Evolutionary conservation across 2,888 invertebrate species (phyloP).

Genomic region (Mesodorylaimus sp.): DNA sequence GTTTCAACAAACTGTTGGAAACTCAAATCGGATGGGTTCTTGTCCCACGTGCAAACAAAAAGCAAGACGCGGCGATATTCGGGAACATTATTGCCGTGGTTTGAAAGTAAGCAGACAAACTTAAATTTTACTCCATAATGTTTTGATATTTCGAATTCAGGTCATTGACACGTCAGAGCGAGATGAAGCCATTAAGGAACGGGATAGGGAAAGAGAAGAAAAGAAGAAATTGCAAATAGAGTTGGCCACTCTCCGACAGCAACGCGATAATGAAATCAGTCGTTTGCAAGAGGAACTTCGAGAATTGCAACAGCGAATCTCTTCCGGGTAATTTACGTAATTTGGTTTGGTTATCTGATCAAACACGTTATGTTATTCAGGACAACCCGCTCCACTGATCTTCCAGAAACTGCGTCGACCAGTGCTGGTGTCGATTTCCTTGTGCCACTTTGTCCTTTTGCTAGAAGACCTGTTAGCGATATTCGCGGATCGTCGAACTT

Average conservation of each 20-base stretch:
- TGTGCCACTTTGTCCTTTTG: no score
- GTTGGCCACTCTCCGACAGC: neutral
- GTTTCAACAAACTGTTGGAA: slow-evolving; percentile 43
- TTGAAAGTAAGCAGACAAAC: neutral
- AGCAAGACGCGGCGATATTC: slow-evolving; percentile 48
- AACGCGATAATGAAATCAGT: no score
- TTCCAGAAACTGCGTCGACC: no score
- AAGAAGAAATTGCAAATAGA: neutral
- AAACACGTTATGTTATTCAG: no score
- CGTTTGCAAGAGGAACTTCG: no score
- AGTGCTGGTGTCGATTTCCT: no score
- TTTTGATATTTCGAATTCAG: neutral
- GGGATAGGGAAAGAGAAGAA: neutral
- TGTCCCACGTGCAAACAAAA: slow-evolving; percentile 75
- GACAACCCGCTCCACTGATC: no score
- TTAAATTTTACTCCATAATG: neutral
- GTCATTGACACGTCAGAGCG: slow-evolving; percentile 7
- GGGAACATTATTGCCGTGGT: slow-evolving; percentile 30
- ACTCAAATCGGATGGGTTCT: slow-evolving; percentile 13
- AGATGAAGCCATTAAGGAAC: neutral
- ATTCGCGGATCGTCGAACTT: no score
- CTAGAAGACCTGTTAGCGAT: no score
- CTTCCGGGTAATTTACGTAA: no score
- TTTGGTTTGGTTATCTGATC: no score
- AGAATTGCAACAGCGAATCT: no score